A percentile compares a stretch with the other conserved stretches of the same genome.
phyloP scores from a whole-genome alignment of 2,797 vertebrate species.

The Percopsis omiscomaycus region DNA sequence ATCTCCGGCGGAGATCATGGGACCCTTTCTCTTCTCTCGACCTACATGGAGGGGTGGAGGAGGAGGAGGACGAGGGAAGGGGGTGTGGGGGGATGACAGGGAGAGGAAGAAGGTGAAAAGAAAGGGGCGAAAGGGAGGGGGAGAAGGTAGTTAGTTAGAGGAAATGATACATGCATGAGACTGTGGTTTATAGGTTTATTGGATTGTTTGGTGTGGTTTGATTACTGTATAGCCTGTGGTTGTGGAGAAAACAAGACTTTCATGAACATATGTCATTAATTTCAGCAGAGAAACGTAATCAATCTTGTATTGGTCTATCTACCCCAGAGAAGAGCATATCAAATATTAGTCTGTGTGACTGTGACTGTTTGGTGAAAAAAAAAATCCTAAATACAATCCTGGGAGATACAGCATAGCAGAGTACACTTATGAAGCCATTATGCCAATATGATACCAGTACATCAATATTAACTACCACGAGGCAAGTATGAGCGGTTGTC shows the following conservation, averaged over 20 bases:
- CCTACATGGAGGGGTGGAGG: conserved; percentile 65
- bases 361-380: not conserved
- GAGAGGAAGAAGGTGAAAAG: not conserved
- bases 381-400: not conserved
- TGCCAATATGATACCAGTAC: conserved; percentile 6
- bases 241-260: too few species aligned
- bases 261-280: too few species aligned
- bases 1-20: conserved; percentile 96
- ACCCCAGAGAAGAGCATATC: too few species aligned
- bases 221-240: too few species aligned
- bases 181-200: too few species aligned
- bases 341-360: not conserved
- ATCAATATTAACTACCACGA: conserved; percentile 7
- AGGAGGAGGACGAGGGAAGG: not conserved
- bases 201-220: too few species aligned
- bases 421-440: conserved; percentile 6
- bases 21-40: conserved; percentile 88
- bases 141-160: conserved; percentile 4
- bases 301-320: too few species aligned
- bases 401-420: not conserved
- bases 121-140: too few species aligned
- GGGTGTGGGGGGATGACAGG: not conserved
- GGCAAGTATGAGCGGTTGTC: conserved; percentile 17
- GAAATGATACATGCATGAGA: not conserved
- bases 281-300: too few species aligned